Evolutionary conservation across 2,113 vertebrate genomes (phyloP).

Genomic region (Osmerus eperlanus): DNA sequence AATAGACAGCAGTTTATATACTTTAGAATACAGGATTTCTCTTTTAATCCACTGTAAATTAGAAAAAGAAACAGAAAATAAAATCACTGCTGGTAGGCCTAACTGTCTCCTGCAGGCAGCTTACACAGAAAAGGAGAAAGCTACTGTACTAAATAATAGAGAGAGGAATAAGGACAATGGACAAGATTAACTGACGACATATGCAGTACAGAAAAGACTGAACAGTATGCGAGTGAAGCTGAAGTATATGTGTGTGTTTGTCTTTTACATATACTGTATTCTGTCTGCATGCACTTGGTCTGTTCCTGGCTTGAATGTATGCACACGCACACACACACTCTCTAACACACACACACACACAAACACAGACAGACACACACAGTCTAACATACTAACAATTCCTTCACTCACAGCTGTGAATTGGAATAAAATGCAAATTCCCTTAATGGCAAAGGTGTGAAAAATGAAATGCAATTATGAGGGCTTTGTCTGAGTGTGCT

Average conservation of each 20-base stretch:
- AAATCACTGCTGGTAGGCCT: constrained; percentile 43
- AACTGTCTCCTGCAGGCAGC: constrained; percentile 37
- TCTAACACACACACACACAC: neutral
- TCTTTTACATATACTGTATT: neutral
- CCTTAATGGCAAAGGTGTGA: neutral
- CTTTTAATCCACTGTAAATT: constrained; percentile 70
- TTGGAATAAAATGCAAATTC: constrained; percentile 33
- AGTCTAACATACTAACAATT: neutral
- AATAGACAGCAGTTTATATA: constrained; percentile 68
- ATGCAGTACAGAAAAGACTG: neutral
- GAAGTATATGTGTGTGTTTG: neutral
- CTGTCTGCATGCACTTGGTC: neutral
- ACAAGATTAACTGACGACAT: neutral
- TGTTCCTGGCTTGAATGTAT: neutral
- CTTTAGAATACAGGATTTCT: constrained; percentile 64
- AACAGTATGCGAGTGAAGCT: neutral
- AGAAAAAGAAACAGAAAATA: constrained; percentile 44
- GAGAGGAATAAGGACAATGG: neutral
- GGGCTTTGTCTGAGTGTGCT: constrained; percentile 17
- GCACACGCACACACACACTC: neutral
- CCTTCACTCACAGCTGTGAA: constrained; percentile 14
- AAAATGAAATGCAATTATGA: constrained; percentile 23
- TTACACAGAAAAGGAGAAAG: constrained; percentile 36
- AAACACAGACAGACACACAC: neutral
- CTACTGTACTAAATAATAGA: constrained; percentile 22